Percentiles rank a stretch among this genome's conserved stretches.
phyloP scores from a whole-genome alignment of 1,140 invertebrate genomes.

The Drosophila nasuta region DNA sequence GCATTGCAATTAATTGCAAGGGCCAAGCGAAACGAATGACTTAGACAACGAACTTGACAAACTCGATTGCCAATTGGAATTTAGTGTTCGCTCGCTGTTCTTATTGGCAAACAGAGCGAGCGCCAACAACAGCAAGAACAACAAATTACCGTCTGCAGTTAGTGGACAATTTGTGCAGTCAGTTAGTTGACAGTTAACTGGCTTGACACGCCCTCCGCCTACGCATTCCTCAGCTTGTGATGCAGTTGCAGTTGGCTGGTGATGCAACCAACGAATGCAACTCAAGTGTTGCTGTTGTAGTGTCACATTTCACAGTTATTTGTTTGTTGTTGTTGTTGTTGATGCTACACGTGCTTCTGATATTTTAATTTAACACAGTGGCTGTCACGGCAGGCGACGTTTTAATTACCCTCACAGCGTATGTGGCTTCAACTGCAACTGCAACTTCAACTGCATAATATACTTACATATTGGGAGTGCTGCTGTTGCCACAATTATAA shows the following conservation, averaged over 20 bases:
- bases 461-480: neutral
- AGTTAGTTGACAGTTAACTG: constrained; percentile 30
- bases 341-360: constrained; percentile 68
- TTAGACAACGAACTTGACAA: constrained; percentile 50
- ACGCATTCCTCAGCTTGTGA: constrained; percentile 37
- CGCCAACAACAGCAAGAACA: constrained; percentile 1
- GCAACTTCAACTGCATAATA: constrained; percentile 47
- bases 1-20: constrained; percentile 40
- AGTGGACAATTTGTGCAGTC: constrained; percentile 33
- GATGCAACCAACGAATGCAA: constrained; percentile 14
- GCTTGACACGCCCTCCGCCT: constrained; percentile 22
- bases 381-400: constrained; percentile 66
- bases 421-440: constrained; percentile 23
- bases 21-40: constrained; percentile 47
- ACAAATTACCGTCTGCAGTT: neutral
- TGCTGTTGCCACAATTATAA: constrained; percentile 16
- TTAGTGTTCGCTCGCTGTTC: constrained; percentile 30
- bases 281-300: constrained; percentile 58
- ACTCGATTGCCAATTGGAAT: constrained; percentile 9
- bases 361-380: constrained; percentile 63
- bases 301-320: constrained; percentile 77
- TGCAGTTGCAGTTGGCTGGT: neutral
- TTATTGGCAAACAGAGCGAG: constrained; percentile 56
- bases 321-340: constrained; percentile 29
- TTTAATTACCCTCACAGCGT: constrained; percentile 59